Evolutionary conservation across 1,140 invertebrate genomes (phyloP).

Genomic region (Spodoptera frugiperda): DNA sequence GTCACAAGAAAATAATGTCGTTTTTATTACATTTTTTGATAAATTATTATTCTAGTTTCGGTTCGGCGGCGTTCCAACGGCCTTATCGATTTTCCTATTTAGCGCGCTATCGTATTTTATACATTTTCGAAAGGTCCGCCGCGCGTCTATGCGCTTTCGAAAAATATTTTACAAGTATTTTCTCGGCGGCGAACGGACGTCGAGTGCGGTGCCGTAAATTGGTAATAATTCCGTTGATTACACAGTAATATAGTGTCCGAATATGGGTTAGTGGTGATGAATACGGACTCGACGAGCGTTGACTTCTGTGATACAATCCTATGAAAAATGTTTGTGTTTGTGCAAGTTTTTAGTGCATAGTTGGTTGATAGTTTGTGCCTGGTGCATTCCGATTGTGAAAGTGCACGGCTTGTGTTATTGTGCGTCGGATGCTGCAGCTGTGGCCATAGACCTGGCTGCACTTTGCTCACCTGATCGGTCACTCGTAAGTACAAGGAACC

Average conservation of each 20-base stretch:
- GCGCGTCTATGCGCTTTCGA: conserved; percentile 81
- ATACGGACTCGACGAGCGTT: conserved; percentile 60
- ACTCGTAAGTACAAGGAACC: conserved; percentile 59
- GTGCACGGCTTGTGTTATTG: conserved; percentile 78
- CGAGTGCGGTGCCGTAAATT: conserved; percentile 80
- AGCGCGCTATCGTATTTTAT: conserved; percentile 79
- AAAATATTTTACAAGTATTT: conserved; percentile 82
- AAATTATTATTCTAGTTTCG: conserved; percentile 84
- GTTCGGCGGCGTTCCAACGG: conserved; percentile 72
- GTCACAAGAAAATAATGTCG: conserved; percentile 85
- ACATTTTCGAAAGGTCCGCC: conserved; percentile 79
- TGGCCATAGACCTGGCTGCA: conserved; percentile 31
- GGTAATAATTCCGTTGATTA: conserved; percentile 84
- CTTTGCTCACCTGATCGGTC: conserved; percentile 47
- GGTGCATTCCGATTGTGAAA: conserved; percentile 83
- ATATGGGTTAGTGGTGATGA: conserved; percentile 81
- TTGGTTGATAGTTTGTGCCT: conserved; percentile 76
- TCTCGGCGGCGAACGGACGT: conserved; percentile 78
- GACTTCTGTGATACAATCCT: conserved; percentile 58
- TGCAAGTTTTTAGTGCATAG: conserved; percentile 71
- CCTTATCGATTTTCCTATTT: conserved; percentile 85
- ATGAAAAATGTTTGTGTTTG: conserved; percentile 59
- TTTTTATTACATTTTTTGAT: conserved; percentile 86
- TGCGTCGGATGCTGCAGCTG: conserved; percentile 68
- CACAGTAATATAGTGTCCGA: conserved; percentile 79